Evolutionary conservation across 1,140 invertebrate species (phyloP).

Genomic region (Mycetomoellerius zeteki): DNA sequence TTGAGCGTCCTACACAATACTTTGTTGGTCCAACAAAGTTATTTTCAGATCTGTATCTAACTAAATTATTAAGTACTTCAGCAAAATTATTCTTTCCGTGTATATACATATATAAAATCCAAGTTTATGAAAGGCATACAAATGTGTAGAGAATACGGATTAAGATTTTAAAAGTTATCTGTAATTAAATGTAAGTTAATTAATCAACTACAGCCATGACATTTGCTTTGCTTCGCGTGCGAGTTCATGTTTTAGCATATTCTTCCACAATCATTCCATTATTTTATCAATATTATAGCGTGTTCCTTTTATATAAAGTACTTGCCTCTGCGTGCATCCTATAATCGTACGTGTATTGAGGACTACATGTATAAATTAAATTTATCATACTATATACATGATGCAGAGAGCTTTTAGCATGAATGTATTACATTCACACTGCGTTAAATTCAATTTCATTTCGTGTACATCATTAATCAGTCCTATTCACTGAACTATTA

Average conservation of each 20-base stretch:
- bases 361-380: constrained; percentile 41
- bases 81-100: too few species aligned
- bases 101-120: neutral
- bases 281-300: constrained; percentile 31
- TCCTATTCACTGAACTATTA: neutral
- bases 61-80: too few species aligned
- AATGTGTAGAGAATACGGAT: neutral
- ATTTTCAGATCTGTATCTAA: too few species aligned
- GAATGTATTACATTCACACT: constrained; percentile 18
- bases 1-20: too few species aligned
- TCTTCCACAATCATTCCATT: constrained; percentile 6
- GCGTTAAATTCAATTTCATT: constrained; percentile 43
- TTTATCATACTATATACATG: constrained; percentile 14
- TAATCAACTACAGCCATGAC: neutral
- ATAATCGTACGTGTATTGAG: neutral
- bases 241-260: neutral
- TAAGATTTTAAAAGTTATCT: neutral
- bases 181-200: constrained; percentile 34
- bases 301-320: constrained; percentile 29
- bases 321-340: neutral
- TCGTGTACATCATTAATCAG: constrained; percentile 29
- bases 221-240: neutral
- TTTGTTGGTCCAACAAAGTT: too few species aligned
- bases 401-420: neutral
- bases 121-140: neutral